Evolutionary conservation across 2,113 vertebrate genomes (phyloP), one percentile per base, ranked within the genome.

Genomic region (Syrrhaptes paradoxus): DNA sequence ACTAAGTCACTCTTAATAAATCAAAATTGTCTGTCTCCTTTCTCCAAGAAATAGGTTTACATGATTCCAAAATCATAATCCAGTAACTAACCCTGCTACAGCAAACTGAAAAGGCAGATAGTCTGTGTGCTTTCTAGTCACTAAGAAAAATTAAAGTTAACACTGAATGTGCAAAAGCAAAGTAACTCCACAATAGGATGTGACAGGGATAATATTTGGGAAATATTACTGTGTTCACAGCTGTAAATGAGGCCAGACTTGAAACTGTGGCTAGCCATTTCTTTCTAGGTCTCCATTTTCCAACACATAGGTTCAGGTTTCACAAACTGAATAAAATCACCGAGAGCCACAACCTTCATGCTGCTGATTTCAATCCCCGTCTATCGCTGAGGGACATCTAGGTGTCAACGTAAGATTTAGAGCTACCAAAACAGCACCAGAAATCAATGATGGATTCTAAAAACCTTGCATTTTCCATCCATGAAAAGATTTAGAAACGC

Each of bases 1-100:
- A 93, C 92, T 59, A 95, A 95, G 93, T 93, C 90, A 84, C 75
- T 93, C 92, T 86, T 67, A 90, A 90, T 95, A 92, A 90, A 97
- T 95, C 96, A 90, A 83, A 89, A 92, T 81, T 86, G 65, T 63
- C 82, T 71, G 51, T 61, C 85, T 94, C 48, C 52, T 73, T 86
- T 84, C 87, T 81, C 54, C 61, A 81, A 75, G 38, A 79, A 94
- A 57, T 4, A 58, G 38, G 38, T 86, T 62, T 84, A 92, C 86
- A 92, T 41, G 0, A 83, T 43, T 94, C 38, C 82, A 81, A 81
- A 96, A 88, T 22, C 68, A 82, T 84, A 28, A 74, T 59, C 19
- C 48, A 32, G 57, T 65, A 74, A 59, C 43, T 71, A 82, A 48
- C 45, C 58, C 75, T 54, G 34, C 66, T 59, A 46, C 17, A 80